Percentiles rank a stretch among this genome's conserved stretches.
Evolutionary conservation across 2,888 invertebrate genomes (phyloP).

Genomic region (Tetropium fuscum): DNA sequence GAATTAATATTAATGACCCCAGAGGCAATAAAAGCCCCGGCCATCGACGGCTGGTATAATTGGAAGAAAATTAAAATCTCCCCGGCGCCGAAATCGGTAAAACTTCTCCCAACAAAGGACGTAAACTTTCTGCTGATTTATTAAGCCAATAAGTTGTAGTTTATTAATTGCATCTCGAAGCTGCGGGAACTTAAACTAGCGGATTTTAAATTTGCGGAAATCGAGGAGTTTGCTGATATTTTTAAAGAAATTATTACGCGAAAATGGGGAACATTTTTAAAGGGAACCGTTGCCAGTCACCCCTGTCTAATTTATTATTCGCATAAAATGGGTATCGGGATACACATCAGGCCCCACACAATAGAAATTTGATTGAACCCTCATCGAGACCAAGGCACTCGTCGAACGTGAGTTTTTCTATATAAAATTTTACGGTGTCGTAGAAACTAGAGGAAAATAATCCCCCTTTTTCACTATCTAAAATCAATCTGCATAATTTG

Average conservation of each 20-base stretch:
- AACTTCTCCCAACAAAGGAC: neutral
- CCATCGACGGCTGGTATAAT: neutral
- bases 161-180: neutral
- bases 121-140: neutral
- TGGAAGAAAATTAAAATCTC: neutral
- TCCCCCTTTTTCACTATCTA: neutral
- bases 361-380: slow-evolving; percentile 7
- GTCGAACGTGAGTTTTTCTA: neutral
- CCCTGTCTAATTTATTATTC: no score
- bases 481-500: neutral
- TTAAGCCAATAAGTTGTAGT: neutral
- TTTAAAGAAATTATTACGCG: no score
- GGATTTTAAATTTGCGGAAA: no score
- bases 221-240: no score
- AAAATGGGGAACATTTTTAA: no score
- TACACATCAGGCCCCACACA: no score
- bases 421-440: neutral
- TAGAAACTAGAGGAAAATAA: neutral
- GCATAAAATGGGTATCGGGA: no score
- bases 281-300: no score
- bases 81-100: neutral
- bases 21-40: neutral
- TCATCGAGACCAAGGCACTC: neutral
- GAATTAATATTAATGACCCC: no score
- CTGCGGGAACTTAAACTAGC: neutral